phyloP scores from a whole-genome alignment of 2,888 invertebrate genomes.

The Cephus pulcher region DNA sequence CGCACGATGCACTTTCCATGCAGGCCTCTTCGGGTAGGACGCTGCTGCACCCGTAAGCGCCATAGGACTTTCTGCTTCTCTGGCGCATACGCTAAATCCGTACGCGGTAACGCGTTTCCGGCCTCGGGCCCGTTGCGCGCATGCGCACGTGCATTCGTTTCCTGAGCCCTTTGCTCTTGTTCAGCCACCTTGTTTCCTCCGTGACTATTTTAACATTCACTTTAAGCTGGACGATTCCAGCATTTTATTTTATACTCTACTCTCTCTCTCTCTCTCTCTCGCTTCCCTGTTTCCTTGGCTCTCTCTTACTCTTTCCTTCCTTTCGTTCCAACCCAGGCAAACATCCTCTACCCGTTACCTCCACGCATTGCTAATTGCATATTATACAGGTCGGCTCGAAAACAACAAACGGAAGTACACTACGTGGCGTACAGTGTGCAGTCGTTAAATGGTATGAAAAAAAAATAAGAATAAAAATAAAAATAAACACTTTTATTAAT shows the following conservation, averaged over 20 bases:
- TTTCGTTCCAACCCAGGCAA: background rate
- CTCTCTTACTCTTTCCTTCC: background rate
- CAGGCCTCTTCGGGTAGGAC: no score
- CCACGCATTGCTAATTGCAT: background rate
- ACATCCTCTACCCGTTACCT: background rate
- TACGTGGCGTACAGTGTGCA: background rate
- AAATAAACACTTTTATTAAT: background rate
- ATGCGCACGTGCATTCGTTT: slow-evolving; percentile 37
- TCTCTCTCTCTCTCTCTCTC: no score
- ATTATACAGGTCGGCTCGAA: background rate
- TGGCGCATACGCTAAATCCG: background rate
- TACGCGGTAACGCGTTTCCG: slow-evolving; percentile 27
- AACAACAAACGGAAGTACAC: background rate
- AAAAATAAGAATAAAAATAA: no score
- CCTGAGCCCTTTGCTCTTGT: slow-evolving; percentile 29
- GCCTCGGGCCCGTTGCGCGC: slow-evolving; percentile 14
- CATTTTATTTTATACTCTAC: background rate
- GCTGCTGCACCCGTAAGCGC: background rate
- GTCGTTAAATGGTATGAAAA: background rate
- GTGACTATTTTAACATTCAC: slow-evolving; percentile 30
- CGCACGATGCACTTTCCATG: background rate
- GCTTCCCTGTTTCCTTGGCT: background rate
- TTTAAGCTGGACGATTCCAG: background rate
- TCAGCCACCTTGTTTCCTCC: slow-evolving; percentile 49
- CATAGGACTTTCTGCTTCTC: background rate